These are phyloP conservation scores for Microcebus ravelobensis DNA, from an alignment of 2,113 vertebrate species.

Conservation along the genomic window DNA sequence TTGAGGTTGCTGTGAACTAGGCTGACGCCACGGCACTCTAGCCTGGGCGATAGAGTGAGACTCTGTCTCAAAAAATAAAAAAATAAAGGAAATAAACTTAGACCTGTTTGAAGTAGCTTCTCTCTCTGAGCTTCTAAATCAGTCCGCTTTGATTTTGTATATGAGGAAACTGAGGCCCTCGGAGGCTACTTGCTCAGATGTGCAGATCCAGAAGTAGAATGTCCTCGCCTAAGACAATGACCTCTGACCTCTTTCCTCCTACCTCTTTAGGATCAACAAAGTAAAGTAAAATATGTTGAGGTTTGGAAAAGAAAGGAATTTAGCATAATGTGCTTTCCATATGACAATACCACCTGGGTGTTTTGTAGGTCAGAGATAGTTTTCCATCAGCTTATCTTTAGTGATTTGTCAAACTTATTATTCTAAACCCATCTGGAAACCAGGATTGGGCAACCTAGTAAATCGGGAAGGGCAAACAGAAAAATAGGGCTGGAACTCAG, in stretches of 20 bases:
- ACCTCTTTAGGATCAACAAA: not conserved
- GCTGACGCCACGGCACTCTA: too few species aligned
- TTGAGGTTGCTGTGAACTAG: too few species aligned
- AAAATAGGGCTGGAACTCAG: not conserved
- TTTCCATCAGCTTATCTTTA: not conserved
- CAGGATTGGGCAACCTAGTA: not conserved
- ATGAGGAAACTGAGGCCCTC: not conserved
- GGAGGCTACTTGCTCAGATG: not conserved
- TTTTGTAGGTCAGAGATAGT: not conserved
- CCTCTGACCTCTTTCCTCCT: not conserved
- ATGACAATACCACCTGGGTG: not conserved
- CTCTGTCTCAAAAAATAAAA: too few species aligned
- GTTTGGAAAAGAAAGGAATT: not conserved
- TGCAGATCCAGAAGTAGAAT: not conserved
- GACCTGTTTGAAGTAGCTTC: not conserved
- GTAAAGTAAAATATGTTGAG: not conserved
- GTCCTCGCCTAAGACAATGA: not conserved
- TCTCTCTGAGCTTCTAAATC: not conserved
- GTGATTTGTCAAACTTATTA: not conserved
- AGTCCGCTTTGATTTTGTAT: not conserved
- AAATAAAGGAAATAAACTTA: not conserved
- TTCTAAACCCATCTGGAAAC: not conserved
- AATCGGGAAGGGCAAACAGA: not conserved
- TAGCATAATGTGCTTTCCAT: not conserved
- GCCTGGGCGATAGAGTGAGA: too few species aligned